Conservation (phyloP, 1,140 invertebrate genomes). For the Drosophila pseudoobscura region DNA sequence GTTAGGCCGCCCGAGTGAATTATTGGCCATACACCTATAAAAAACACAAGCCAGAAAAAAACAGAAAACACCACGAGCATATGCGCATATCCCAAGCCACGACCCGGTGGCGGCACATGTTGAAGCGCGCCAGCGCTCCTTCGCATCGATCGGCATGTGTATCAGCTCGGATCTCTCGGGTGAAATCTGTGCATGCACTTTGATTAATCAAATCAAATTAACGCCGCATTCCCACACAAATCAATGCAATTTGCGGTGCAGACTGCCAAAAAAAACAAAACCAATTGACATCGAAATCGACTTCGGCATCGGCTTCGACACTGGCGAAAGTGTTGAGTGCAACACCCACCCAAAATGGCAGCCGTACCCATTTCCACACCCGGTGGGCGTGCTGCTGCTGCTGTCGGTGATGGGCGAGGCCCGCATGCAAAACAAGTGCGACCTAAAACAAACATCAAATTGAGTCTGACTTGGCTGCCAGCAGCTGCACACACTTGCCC, state of each 20-base stretch:
- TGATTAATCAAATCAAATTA: slow-evolving; percentile 82
- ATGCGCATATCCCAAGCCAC: slow-evolving; percentile 45
- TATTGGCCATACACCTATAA: slow-evolving; percentile 66
- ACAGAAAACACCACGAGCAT: slow-evolving; percentile 2
- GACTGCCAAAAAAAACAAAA: slow-evolving; percentile 43
- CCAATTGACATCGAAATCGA: slow-evolving; percentile 48
- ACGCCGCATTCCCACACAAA: slow-evolving; percentile 77
- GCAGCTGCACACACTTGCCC: slow-evolving; percentile 16
- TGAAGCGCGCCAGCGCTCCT: slow-evolving; percentile 11
- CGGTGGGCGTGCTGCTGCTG: slow-evolving; percentile 25
- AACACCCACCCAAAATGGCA: slow-evolving; percentile 78
- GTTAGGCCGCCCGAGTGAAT: slow-evolving; percentile 74
- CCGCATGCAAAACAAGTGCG: slow-evolving; percentile 58
- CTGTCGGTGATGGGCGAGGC: slow-evolving; percentile 46
- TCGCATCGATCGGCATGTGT: neutral
- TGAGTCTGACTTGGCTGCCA: neutral
- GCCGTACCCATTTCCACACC: slow-evolving; percentile 55
- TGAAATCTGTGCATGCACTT: slow-evolving; percentile 68
- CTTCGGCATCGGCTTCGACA: neutral
- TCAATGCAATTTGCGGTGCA: slow-evolving; percentile 73
- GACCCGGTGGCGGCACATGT: slow-evolving; percentile 64
- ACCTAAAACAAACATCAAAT: slow-evolving; percentile 26
- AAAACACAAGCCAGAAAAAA: slow-evolving; percentile 17
- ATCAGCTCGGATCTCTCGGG: slow-evolving; percentile 17
- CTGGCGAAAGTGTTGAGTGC: slow-evolving; percentile 75